Base-by-base conservation (phyloP, 2,888 invertebrate genomes). In the Dolomedes plantarius region DNA sequence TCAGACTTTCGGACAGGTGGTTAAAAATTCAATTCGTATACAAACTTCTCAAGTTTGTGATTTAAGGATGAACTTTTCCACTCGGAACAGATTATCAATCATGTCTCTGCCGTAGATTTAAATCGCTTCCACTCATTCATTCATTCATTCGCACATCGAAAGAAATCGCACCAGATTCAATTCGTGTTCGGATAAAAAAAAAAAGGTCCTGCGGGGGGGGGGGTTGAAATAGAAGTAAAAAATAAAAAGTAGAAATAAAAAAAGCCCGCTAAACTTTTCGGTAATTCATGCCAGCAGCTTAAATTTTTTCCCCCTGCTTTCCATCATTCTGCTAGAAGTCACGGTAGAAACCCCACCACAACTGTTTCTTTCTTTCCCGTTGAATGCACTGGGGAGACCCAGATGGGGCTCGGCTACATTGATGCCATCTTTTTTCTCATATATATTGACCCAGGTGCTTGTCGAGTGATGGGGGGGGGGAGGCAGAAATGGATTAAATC, bases 401-500 rank as follows among this genome's bases (percentile, higher is more conserved):
- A 56, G 56, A 56, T 56, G 56, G 56, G 56, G 9, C 16, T 16
- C 23, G 1, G 23, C 23, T 23, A 56, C 23, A 56, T 23, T 56
- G 56, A 56, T 56, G 56, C 56, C 56, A 56, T 56, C 56, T 56
- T 23, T 23, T 56, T 56, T 56, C 23, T 56, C 23, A n/a, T 56
- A 23, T 56, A 56, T 56, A 56, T 56, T 56, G 56, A 56, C 56
- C 56, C 56, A 56, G 56, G 56, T 56, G 56, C 23, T 56, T 23
- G 56, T 56, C 56, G 56, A 23, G 3, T 23, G 23, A 56, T 23
- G 23, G 56, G 23, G 19, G 23, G 3, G 56, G 23, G 56, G 32
- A n/a, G 27, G 19, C 23, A n/a, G 23, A 28, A 67, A 76, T 31
- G 64, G 76, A 76, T 76, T 76, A 76, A 56, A 76, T 72, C 64